Evolutionary conservation across 2,888 invertebrate genomes (phyloP).

Genomic region (Hydrotaea diabolus): DNA sequence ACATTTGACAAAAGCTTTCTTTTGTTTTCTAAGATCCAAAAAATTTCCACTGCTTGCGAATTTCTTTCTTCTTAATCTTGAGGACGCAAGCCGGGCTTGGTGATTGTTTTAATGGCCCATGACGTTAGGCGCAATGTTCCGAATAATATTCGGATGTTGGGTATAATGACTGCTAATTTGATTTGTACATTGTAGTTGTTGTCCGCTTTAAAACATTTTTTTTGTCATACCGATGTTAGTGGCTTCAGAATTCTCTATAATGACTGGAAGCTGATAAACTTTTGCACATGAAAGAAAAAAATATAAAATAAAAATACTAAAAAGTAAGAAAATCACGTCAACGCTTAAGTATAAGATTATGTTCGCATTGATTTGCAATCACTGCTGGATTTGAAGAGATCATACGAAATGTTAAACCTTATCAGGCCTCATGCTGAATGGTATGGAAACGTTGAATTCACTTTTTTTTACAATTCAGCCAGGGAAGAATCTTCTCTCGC

Average conservation of each 20-base stretch:
- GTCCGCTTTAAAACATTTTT: not conserved
- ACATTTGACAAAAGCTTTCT: too few relatives aligned
- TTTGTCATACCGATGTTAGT: slow-evolving; percentile 34
- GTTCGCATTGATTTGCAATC: not conserved
- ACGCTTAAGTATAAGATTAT: not conserved
- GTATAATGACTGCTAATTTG: too few relatives aligned
- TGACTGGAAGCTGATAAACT: slow-evolving; percentile 58
- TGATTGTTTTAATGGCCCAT: too few relatives aligned
- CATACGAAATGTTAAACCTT: not conserved
- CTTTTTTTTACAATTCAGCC: not conserved
- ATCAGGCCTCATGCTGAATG: not conserved
- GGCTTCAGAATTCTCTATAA: not conserved
- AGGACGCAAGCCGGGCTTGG: not conserved
- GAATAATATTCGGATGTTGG: not conserved
- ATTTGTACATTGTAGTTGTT: too few relatives aligned
- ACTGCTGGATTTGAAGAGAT: not conserved
- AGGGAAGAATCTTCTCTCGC: not conserved
- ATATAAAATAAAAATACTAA: slow-evolving; percentile 6
- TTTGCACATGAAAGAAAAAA: slow-evolving; percentile 38
- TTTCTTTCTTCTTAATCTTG: not conserved
- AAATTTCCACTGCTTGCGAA: not conserved
- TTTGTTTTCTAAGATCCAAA: not conserved
- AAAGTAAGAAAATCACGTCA: not conserved
- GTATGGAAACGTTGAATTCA: not conserved
- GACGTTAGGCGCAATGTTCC: not conserved